Evolutionary conservation across 2,888 invertebrate genomes (phyloP), one percentile per base, ranked within the genome.

Genomic region (Troides aeacus): DNA sequence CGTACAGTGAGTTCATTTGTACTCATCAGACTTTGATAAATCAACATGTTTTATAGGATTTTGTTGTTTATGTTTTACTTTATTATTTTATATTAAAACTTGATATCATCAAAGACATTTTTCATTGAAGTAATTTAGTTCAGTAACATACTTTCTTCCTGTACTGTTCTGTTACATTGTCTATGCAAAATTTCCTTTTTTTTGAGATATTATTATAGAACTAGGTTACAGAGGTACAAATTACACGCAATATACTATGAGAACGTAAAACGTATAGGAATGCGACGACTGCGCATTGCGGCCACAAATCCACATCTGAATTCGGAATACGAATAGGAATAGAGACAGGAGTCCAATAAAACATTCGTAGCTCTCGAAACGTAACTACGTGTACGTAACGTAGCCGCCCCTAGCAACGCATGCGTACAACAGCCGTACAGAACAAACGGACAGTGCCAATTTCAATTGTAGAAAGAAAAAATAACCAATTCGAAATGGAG

Each of bases 381-480:
- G 90, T 89, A 90, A 85, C 86, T 90, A 92, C 92, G 92, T 88
- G 77, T 85, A 91, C 91, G 92, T 90, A 86, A 87, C 89, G 90
- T 86, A 87, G 87, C 79, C 89, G 84, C 87, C 91, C 82, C 86
- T 75, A 73, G 74, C 78, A 72, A 83, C 92, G 91, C 92, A 89
- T 88, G 92, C 92, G 92, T 82, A 76, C 74, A 65, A 72, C 85
- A 87, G 79, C 82, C 80, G 84, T 78, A 88, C 89, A 87, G 84
- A 84, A 88, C 89, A 89, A 90, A 89, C 88, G 85, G 81, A 91
- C 90, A 89, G 86, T 90, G 86, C 88, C 88, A 90, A 91, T 89
- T 91, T 86, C 89, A 92, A 92, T 92, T 87, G 90, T 89, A 92
- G 88, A 92, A 90, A 92, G 88, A 91, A 91, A 92, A 90, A 91